These are phyloP conservation scores for Ormyrus nitidulus DNA, from an alignment of 2,888 invertebrate genomes.

Conservation along the genomic window DNA sequence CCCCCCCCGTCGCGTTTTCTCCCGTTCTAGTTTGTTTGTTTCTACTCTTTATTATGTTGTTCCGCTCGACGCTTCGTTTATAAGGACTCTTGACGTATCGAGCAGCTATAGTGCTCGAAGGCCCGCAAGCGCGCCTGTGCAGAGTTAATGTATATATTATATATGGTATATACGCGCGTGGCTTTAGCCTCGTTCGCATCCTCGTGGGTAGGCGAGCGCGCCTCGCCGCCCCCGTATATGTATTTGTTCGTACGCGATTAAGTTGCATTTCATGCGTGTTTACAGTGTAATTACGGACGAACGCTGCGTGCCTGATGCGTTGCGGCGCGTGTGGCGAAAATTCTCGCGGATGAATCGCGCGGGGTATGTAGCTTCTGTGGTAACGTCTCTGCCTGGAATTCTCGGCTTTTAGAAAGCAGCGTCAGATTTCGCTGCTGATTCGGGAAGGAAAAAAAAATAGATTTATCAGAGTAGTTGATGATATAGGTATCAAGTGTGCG, in stretches of 20 bases:
- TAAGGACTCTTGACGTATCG: constrained; percentile 11
- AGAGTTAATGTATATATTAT: too few species aligned
- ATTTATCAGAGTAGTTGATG: too few species aligned
- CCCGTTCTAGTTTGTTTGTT: background rate
- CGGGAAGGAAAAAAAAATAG: too few species aligned
- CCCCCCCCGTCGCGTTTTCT: background rate
- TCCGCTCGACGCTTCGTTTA: background rate
- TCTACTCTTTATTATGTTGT: background rate
- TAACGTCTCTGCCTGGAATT: too few species aligned
- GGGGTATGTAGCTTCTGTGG: background rate
- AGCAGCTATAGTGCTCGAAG: background rate
- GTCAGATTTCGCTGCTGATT: too few species aligned
- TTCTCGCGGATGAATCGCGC: constrained; percentile 25
- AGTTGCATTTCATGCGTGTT: constrained; percentile 45
- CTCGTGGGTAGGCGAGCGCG: background rate
- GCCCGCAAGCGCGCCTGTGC: too few species aligned
- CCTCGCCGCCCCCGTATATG: too few species aligned
- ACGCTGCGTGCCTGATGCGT: constrained; percentile 10
- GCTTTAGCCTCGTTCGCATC: background rate
- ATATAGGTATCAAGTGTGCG: too few species aligned
- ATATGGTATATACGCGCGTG: too few species aligned
- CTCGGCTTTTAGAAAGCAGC: too few species aligned
- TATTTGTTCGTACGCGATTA: constrained; percentile 9
- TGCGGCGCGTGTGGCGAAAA: constrained; percentile 13
- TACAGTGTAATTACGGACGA: constrained; percentile 39